phyloP scores from a whole-genome alignment of 2,113 vertebrate genomes.

The Rhinolophus sinicus region DNA sequence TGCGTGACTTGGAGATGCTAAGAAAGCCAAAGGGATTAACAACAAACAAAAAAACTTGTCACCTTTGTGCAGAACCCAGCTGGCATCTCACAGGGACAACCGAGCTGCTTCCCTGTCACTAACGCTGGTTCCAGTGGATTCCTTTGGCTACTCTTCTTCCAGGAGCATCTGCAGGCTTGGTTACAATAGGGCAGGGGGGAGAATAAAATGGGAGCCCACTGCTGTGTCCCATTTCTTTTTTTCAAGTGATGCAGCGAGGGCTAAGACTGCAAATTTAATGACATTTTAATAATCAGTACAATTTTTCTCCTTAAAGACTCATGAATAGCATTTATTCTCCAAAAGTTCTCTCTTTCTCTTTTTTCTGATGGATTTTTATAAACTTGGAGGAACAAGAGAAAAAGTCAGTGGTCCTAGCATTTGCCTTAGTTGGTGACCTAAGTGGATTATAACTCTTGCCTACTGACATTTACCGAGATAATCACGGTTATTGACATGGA shows the following conservation, averaged over 20 bases:
- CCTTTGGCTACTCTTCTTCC: background rate
- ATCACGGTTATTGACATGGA: background rate
- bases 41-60: slow-evolving; percentile 56
- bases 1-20: background rate
- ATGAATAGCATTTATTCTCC: background rate
- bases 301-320: background rate
- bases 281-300: background rate
- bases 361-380: slow-evolving; percentile 25
- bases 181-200: background rate
- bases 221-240: background rate
- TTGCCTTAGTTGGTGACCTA: background rate
- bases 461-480: background rate
- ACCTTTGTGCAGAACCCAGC: slow-evolving; percentile 58
- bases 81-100: slow-evolving; percentile 50
- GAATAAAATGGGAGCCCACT: background rate
- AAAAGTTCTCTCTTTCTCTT: background rate
- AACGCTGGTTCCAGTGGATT: background rate
- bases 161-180: background rate
- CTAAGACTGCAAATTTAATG: background rate
- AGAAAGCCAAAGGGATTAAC: slow-evolving; percentile 64
- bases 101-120: slow-evolving; percentile 1
- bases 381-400: background rate
- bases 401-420: background rate
- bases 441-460: background rate
- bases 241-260: background rate